These are phyloP conservation scores for Xanthorhoe designata DNA, from an alignment of 2,888 invertebrate species.

Conservation along the genomic window DNA sequence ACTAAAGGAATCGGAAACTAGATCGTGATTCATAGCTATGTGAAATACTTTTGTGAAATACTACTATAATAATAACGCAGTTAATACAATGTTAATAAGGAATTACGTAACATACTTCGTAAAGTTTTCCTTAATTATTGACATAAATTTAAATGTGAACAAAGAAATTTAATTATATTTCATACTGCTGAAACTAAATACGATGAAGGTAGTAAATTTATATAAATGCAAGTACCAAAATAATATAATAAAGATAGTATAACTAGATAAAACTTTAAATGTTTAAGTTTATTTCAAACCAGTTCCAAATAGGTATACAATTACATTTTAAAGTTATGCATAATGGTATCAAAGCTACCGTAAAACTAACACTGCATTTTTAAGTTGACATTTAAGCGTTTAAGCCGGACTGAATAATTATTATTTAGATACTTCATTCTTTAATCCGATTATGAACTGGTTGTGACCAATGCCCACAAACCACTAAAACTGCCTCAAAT, in stretches of 20 bases:
- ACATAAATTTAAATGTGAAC: constrained; percentile 25
- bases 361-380: constrained; percentile 13
- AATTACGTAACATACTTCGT: constrained; percentile 7
- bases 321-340: constrained; percentile 1
- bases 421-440: constrained; percentile 38
- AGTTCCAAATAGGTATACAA: neutral
- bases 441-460: constrained; percentile 38
- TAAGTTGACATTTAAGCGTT: constrained; percentile 44
- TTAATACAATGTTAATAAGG: constrained; percentile 19
- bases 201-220: neutral
- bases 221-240: neutral
- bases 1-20: constrained; percentile 69
- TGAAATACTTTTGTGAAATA: constrained; percentile 41
- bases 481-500: neutral
- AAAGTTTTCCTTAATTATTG: constrained; percentile 15
- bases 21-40: constrained; percentile 63
- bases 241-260: too few species aligned
- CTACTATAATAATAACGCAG: constrained; percentile 21
- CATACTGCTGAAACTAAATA: neutral
- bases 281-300: constrained; percentile 3
- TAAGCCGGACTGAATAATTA: constrained; percentile 34
- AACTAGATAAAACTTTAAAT: neutral
- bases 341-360: constrained; percentile 8
- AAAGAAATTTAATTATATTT: constrained; percentile 16
- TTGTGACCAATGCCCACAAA: constrained; percentile 20